These are phyloP conservation scores for Seira musarum DNA, from an alignment of 2,888 invertebrate species.

Conservation along the genomic window DNA sequence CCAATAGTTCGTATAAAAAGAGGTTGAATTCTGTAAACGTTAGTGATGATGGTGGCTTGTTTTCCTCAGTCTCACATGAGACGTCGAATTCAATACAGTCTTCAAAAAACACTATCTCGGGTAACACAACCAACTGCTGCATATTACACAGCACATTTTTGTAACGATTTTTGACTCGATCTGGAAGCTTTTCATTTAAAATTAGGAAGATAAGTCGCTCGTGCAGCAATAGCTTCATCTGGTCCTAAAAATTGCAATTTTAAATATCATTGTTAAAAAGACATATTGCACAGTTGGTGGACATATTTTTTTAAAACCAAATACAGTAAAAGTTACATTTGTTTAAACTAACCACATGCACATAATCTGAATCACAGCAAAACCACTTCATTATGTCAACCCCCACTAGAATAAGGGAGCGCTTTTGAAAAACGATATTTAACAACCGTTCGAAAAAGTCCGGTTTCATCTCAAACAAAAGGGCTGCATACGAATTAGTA, in stretches of 20 bases:
- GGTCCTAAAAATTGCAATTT: neutral
- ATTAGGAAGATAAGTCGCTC: constrained; percentile 20
- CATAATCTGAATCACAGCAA: constrained; percentile 54
- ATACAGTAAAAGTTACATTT: too few species aligned
- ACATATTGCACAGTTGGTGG: too few species aligned
- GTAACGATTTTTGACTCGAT: constrained; percentile 24
- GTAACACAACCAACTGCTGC: constrained; percentile 16
- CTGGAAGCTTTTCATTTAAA: constrained; percentile 42
- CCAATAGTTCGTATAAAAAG: constrained; percentile 50
- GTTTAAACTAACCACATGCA: constrained; percentile 54
- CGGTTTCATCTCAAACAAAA: constrained; percentile 52
- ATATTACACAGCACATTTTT: constrained; percentile 30
- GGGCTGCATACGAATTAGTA: constrained; percentile 58
- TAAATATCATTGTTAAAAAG: neutral
- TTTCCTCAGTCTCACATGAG: neutral
- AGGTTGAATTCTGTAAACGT: constrained; percentile 41
- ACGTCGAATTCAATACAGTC: constrained; percentile 39
- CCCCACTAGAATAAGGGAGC: constrained; percentile 25
- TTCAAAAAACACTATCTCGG: constrained; percentile 33
- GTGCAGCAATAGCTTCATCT: constrained; percentile 14
- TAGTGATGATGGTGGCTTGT: neutral
- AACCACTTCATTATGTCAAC: constrained; percentile 56
- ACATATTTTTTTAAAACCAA: too few species aligned
- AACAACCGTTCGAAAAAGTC: constrained; percentile 62
- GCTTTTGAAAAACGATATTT: constrained; percentile 25